Conservation (phyloP, 2,797 vertebrate genomes). For the Paguma larvata region DNA sequence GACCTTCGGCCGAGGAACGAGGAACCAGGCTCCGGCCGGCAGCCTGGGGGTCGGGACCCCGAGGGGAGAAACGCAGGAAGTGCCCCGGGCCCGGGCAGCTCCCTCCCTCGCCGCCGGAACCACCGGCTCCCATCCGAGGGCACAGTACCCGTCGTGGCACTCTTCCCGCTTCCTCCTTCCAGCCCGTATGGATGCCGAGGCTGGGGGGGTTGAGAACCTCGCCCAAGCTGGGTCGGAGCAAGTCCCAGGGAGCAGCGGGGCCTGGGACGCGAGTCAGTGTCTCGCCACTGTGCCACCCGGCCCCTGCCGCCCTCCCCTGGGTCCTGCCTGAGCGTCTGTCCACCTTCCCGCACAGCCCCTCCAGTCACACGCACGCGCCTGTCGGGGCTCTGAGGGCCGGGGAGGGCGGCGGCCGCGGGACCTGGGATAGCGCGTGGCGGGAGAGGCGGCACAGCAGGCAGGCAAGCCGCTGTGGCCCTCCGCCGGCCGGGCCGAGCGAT, state of each 20-base stretch:
- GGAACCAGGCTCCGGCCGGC: neutral
- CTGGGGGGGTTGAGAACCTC: neutral
- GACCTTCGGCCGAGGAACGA: neutral
- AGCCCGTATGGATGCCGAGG: neutral
- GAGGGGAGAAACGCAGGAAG: neutral
- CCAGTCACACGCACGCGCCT: neutral
- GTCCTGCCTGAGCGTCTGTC: neutral
- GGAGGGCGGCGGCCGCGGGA: rapidly evolving
- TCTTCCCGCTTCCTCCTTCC: neutral
- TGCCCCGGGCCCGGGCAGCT: rapidly evolving
- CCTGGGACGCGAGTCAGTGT: neutral
- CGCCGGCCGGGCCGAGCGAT: no score
- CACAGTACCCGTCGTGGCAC: no score
- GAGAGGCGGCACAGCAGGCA: rapidly evolving
- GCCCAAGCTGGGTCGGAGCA: neutral
- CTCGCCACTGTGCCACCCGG: neutral
- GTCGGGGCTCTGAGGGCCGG: neutral
- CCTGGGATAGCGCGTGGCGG: rapidly evolving
- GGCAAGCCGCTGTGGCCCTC: rapidly evolving
- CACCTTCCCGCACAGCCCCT: neutral
- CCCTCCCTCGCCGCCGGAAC: neutral
- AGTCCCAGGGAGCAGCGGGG: neutral
- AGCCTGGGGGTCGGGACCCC: neutral
- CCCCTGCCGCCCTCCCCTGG: neutral
- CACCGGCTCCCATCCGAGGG: neutral